phyloP scores from a whole-genome alignment of 2,797 vertebrate species.

The Anomalospiza imberbis region DNA sequence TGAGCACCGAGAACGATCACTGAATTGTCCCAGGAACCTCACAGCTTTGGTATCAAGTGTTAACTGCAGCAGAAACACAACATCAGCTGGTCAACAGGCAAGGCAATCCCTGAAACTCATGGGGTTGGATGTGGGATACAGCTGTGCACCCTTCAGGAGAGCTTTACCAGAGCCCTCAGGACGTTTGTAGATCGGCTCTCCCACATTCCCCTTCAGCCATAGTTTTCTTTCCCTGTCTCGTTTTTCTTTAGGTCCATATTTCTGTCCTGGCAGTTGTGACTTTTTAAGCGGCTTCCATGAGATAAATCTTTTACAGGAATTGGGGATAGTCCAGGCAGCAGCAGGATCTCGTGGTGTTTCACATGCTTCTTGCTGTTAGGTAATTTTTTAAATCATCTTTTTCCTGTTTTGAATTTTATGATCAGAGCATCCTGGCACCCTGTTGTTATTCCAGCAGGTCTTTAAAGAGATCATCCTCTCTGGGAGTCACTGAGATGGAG shows the following conservation, averaged over 20 bases:
- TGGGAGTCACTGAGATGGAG: neutral
- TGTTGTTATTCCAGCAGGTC: neutral
- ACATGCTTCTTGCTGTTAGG: neutral
- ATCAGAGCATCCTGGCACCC: neutral
- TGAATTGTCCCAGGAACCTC: neutral
- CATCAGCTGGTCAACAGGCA: neutral
- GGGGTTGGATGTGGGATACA: neutral
- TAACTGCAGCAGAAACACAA: neutral
- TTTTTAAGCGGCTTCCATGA: neutral
- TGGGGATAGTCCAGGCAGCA: neutral
- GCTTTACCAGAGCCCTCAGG: fast-evolving
- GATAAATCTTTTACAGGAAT: neutral
- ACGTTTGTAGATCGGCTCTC: neutral
- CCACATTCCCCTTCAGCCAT: neutral
- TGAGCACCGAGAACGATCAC: neutral
- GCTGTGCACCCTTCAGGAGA: fast-evolving
- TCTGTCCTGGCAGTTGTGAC: neutral
- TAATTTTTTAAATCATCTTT: neutral
- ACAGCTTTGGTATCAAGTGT: neutral
- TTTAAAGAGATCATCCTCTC: neutral
- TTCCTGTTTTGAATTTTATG: neutral
- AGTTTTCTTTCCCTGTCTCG: neutral
- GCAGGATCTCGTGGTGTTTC: neutral
- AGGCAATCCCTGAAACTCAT: fast-evolving
- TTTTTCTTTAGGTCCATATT: neutral